phyloP scores from a whole-genome alignment of 2,113 vertebrate species.

The Heterotilapia buettikoferi region DNA sequence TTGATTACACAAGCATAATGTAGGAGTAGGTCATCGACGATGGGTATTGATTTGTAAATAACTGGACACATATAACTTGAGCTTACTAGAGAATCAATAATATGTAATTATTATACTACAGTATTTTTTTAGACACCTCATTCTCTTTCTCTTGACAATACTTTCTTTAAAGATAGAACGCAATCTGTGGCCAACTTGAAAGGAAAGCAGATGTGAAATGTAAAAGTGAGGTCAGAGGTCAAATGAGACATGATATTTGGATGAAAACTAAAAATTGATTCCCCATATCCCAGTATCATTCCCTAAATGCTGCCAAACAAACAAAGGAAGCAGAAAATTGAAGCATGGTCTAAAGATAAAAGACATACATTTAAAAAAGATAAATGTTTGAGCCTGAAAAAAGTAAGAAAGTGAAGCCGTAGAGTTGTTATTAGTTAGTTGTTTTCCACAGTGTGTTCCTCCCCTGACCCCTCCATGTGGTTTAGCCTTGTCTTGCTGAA shows the following conservation, averaged over 20 bases:
- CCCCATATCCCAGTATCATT: neutral
- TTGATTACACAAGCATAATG: neutral
- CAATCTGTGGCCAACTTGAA: neutral
- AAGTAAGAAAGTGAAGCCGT: accelerated
- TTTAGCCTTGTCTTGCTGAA: neutral
- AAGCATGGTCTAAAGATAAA: neutral
- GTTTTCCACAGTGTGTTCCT: neutral
- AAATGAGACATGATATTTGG: neutral
- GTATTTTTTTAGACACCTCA: neutral
- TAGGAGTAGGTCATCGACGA: neutral
- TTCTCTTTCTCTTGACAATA: neutral
- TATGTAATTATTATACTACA: accelerated
- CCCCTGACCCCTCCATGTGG: accelerated
- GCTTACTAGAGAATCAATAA: accelerated
- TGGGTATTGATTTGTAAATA: neutral
- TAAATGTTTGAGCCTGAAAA: neutral
- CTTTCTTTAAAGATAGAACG: neutral
- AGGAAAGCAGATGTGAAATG: neutral
- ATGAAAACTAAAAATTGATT: neutral
- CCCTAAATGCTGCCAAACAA: neutral
- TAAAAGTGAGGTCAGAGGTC: neutral
- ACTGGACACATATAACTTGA: neutral
- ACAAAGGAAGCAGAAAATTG: neutral
- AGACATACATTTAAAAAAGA: neutral
- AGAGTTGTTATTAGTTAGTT: neutral